Evolutionary conservation across 2,888 invertebrate genomes (phyloP), one percentile per base, ranked within the genome.

Genomic region (Xestia xanthographa): DNA sequence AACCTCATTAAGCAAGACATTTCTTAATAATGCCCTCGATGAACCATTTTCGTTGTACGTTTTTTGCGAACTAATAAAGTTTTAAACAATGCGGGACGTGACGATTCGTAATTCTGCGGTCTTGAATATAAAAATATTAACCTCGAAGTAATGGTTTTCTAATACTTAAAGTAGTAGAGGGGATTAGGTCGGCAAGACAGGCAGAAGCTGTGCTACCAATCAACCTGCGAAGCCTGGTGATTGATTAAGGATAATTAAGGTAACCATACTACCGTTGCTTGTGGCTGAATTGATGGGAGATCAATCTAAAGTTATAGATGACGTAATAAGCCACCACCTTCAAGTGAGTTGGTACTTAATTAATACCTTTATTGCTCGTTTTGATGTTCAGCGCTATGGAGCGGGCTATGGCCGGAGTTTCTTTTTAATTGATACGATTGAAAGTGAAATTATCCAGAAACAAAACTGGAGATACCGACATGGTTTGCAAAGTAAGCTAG

Each of bases 1-100:
- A 74, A 74, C 41, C 73, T 83, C 83, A 85, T 83, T 83, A 77
- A 69, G 82, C 82, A 77, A 85, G 85, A 85, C 82, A 72, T 85
- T 77, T 82, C 77, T 74, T 83, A 83, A 82, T 83, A 82, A 85
- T 65, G 73, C 63, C 45, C 62, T 83, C 56, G 63, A 83, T 83
- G 82, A 77, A 72, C 82, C 73, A 85, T 77, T 83, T 81, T 77
- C 41, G 60, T 38, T 72, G 76, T 68, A 77, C 71, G 71, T 74
- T 77, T 83, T 77, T 72, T 69, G 85, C 14, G 38, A 72, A 84
- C 70, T 68, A 84, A 77, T 69, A 72, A 83, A 81, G 77, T 81
- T 83, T 81, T 70, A 65, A 80, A 66, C 66, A 68, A 66, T 43
- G 65, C 65, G 38, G 34, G 45, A 84, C 71, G 85, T 77, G 77